phyloP scores from a whole-genome alignment of 2,797 vertebrate genomes.

The Argya squamiceps region DNA sequence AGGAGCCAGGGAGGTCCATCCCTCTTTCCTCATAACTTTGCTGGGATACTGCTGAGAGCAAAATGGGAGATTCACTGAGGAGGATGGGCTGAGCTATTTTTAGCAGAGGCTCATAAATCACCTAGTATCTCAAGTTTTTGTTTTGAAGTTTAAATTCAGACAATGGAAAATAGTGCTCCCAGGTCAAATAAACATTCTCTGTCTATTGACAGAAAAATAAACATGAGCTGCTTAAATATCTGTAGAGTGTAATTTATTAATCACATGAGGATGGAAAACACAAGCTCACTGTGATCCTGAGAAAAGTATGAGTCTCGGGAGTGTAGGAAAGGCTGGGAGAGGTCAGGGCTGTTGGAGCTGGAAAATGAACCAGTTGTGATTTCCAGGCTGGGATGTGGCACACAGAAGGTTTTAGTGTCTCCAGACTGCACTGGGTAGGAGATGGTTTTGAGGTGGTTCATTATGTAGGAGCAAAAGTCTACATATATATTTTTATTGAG shows the following conservation, averaged over 20 bases:
- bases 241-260: slow-evolving; percentile 49
- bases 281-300: not conserved
- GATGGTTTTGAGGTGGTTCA: not conserved
- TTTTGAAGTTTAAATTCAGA: slow-evolving; percentile 48
- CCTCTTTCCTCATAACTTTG: not conserved
- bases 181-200: slow-evolving; percentile 48
- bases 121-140: not conserved
- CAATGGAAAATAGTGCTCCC: slow-evolving; percentile 52
- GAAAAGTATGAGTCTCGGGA: slow-evolving; percentile 19
- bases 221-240: slow-evolving; percentile 32
- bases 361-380: not conserved
- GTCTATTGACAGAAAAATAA: slow-evolving; percentile 53
- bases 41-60: not conserved
- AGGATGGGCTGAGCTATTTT: not conserved
- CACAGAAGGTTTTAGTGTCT: not conserved
- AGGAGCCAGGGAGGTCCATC: not conserved
- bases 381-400: not conserved
- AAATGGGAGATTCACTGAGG: not conserved
- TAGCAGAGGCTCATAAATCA: slow-evolving; percentile 14
- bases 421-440: not conserved
- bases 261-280: slow-evolving; percentile 44
- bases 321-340: slow-evolving; percentile 27
- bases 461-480: not conserved
- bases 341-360: slow-evolving; percentile 1
- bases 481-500: not conserved